Percentiles rank a stretch among this genome's conserved stretches.
phyloP scores from a whole-genome alignment of 2,888 invertebrate genomes.

The Papilio elwesi region DNA sequence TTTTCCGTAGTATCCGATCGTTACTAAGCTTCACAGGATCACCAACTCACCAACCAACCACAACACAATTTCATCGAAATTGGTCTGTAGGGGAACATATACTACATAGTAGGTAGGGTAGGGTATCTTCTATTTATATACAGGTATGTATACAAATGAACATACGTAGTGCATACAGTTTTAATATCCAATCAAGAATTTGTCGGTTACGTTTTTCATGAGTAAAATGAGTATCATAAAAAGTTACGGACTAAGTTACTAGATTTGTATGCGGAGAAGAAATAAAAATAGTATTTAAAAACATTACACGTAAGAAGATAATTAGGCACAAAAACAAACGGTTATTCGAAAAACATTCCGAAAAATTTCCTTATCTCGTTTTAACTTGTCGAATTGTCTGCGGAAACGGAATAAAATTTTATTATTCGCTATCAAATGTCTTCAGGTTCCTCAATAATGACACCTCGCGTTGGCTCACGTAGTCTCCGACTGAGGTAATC shows the following conservation, averaged over 20 bases:
- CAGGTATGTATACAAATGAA: too few species aligned
- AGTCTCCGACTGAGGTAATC: slow-evolving; percentile 43
- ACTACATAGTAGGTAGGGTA: too few species aligned
- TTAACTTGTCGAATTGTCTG: slow-evolving; percentile 14
- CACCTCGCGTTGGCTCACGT: slow-evolving; percentile 38
- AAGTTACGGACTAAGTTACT: not conserved
- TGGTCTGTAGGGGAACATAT: too few species aligned
- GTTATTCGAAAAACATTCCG: slow-evolving; percentile 28
- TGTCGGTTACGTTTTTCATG: too few species aligned
- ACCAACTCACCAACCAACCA: too few species aligned
- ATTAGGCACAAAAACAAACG: slow-evolving; percentile 24
- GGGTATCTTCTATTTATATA: too few species aligned
- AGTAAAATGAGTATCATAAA: not conserved
- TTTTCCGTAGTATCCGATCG: too few species aligned
- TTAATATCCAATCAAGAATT: too few species aligned
- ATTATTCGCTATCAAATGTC: slow-evolving; percentile 22
- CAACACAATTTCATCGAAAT: too few species aligned
- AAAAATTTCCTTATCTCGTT: slow-evolving; percentile 15
- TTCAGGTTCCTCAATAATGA: slow-evolving; percentile 19
- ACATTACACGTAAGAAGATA: slow-evolving; percentile 29
- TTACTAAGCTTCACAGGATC: too few species aligned
- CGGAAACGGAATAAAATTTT: slow-evolving; percentile 28
- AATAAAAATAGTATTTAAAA: slow-evolving; percentile 17
- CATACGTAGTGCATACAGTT: too few species aligned
- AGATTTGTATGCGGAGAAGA: not conserved